Base-by-base conservation (phyloP, 1,140 invertebrate species). In the Ericerus pela region DNA sequence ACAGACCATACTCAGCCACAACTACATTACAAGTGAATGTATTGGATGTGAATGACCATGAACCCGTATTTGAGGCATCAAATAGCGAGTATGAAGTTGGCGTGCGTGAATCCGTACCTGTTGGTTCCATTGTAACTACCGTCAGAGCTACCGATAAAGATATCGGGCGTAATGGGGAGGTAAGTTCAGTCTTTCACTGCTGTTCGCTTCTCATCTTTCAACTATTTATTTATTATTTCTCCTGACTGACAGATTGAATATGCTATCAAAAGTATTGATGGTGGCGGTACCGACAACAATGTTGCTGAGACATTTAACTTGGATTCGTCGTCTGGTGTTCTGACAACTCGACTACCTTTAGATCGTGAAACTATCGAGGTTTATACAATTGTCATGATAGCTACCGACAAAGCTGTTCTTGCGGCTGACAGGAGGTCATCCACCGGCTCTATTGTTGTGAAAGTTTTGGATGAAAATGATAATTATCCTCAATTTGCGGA, bases 401-500 rank as follows among this genome's bases (percentile, higher is more conserved):
- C 91, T 0, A 80, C 79, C 1, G 93, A 96, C 68, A 78, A 84
- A 64, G 88, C 88, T 0, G 81, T 77, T 3, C 79, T 82, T 0
- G 74, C 79, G 2, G 74, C 77, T 28, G 75, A 78, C 27, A 73
- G 87, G 58, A 77, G 70, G 58, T 73, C 75, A 4, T 70, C 72
- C 36, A 84, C 81, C 54, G 82, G 91, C 0, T 88, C 82, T 38
- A 76, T 96, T 3, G 75, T 88, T 47, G 80, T 97, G 0, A 81
- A 79, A 38, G 76, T 97, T 0, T 66, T 86, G 4, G 94, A 97
- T 66, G 91, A 94, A 63, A 98, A 98, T 68, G 95, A 98, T 72
- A 96, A 97, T 68, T 89, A 91, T 65, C 95, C 94, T 0, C 89
- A 95, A 70, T 97, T 96, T 68, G 82, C 81, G 20, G 85, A 94